phyloP scores from a whole-genome alignment of 2,113 vertebrate species.

The Microcebus lehilahytsara region DNA sequence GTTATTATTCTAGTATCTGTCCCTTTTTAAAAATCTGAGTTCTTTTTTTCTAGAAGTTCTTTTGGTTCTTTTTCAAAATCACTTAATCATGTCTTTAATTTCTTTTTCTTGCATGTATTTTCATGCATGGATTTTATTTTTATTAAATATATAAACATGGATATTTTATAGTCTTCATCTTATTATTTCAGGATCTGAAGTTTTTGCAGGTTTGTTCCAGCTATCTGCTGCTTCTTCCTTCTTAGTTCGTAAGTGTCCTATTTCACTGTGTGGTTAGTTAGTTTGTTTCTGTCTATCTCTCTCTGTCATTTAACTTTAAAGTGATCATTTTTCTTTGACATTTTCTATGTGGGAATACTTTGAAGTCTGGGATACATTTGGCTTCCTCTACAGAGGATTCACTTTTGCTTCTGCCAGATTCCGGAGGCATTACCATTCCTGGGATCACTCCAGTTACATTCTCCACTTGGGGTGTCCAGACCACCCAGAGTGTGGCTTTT shows the following conservation, averaged over 20 bases:
- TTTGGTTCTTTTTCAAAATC: not conserved
- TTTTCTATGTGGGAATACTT: slow-evolving; percentile 14
- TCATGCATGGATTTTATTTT: not conserved
- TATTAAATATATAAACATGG: not conserved
- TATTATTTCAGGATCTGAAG: not conserved
- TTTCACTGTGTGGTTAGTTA: not conserved
- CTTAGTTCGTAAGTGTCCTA: not conserved
- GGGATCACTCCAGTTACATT: not conserved
- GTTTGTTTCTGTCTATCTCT: too few relatives aligned
- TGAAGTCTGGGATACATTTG: slow-evolving; percentile 2
- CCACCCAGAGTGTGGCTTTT: not conserved
- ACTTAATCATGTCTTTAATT: not conserved
- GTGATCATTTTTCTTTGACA: not conserved
- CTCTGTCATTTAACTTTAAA: not conserved
- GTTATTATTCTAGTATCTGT: not conserved
- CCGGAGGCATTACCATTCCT: not conserved
- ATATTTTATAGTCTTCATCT: not conserved
- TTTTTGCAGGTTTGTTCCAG: not conserved
- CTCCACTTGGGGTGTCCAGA: not conserved
- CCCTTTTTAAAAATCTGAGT: not conserved
- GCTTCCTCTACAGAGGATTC: not conserved
- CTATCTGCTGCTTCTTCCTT: not conserved
- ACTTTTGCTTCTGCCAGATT: not conserved
- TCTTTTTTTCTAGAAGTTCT: not conserved
- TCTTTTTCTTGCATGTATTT: slow-evolving; percentile 14